Evolutionary conservation across 2,797 vertebrate species (phyloP).

Genomic region (Phataginus tetradactyla): DNA sequence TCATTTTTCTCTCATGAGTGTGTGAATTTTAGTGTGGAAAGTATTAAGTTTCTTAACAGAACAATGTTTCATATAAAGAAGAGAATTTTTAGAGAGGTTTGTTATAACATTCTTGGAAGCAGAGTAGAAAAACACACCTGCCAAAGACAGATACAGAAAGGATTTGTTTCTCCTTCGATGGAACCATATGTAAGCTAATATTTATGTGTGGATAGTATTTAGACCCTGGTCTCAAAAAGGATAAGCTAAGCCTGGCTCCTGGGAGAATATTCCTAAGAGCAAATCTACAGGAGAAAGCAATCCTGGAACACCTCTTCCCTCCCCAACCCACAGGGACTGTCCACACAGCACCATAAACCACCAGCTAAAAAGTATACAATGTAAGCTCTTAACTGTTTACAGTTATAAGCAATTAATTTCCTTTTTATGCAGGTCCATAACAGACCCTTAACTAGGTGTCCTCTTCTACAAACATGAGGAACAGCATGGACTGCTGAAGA

Average conservation of each 20-base stretch:
- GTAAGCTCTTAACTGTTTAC: not conserved
- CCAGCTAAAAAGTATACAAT: not conserved
- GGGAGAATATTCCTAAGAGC: not conserved
- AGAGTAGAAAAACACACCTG: not conserved
- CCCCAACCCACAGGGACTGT: not conserved
- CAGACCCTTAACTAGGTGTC: not conserved
- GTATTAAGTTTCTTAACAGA: slow-evolving; percentile 41
- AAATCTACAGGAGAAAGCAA: not conserved
- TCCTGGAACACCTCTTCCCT: not conserved
- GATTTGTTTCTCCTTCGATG: not conserved
- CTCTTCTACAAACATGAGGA: not conserved
- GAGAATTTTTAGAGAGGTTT: not conserved
- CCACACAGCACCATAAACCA: not conserved
- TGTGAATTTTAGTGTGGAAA: not conserved
- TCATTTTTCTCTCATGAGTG: slow-evolving; percentile 39
- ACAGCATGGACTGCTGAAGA: not conserved
- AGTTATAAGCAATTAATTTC: not conserved
- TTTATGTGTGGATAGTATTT: not conserved
- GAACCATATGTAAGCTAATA: not conserved
- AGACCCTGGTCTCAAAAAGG: not conserved
- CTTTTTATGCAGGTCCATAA: not conserved
- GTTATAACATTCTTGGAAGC: not conserved
- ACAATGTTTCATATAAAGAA: slow-evolving; percentile 47
- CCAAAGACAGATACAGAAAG: not conserved
- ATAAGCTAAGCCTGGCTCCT: not conserved